A percentile compares a stretch with the other conserved stretches of the same genome.
phyloP scores from a whole-genome alignment of 2,888 invertebrate species.

The Hedychridium roseum region DNA sequence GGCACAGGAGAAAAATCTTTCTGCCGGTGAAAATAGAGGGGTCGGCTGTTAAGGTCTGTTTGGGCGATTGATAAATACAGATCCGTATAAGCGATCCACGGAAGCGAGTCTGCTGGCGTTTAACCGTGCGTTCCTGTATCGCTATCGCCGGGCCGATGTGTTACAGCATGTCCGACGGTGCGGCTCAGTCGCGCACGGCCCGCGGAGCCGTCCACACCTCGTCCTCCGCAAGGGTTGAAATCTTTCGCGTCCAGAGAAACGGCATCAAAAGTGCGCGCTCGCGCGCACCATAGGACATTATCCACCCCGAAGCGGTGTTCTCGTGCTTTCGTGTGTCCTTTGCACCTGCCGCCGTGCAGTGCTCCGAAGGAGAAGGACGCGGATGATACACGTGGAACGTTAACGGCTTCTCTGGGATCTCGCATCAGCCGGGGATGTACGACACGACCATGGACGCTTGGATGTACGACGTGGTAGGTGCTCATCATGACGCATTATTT shows the following conservation, averaged over 20 bases:
- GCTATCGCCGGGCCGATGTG: slow-evolving; percentile 26
- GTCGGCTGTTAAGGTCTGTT: neutral
- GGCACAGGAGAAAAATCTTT: neutral
- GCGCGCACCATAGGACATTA: slow-evolving; percentile 9
- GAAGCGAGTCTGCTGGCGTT: neutral
- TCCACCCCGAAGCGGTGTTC: neutral
- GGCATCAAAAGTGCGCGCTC: slow-evolving; percentile 15
- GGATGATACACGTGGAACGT: too few relatives aligned
- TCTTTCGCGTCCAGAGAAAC: too few relatives aligned
- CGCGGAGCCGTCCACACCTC: slow-evolving; percentile 51
- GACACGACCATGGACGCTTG: slow-evolving; percentile 59
- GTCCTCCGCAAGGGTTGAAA: neutral
- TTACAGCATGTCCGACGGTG: slow-evolving; percentile 40
- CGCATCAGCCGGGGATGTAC: slow-evolving; percentile 44
- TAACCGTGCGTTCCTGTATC: slow-evolving; percentile 10
- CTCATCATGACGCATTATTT: slow-evolving; percentile 19
- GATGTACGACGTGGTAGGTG: slow-evolving; percentile 62
- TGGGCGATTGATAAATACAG: too few relatives aligned
- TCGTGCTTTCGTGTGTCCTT: neutral
- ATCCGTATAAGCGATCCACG: too few relatives aligned
- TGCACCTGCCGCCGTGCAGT: too few relatives aligned
- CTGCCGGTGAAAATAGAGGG: neutral
- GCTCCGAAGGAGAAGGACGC: too few relatives aligned
- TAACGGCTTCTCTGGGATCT: too few relatives aligned
- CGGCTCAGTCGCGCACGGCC: slow-evolving; percentile 55